These are phyloP conservation scores for Datnioides undecimradiatus DNA, from an alignment of 2,113 vertebrate species.

Conservation along the genomic window DNA sequence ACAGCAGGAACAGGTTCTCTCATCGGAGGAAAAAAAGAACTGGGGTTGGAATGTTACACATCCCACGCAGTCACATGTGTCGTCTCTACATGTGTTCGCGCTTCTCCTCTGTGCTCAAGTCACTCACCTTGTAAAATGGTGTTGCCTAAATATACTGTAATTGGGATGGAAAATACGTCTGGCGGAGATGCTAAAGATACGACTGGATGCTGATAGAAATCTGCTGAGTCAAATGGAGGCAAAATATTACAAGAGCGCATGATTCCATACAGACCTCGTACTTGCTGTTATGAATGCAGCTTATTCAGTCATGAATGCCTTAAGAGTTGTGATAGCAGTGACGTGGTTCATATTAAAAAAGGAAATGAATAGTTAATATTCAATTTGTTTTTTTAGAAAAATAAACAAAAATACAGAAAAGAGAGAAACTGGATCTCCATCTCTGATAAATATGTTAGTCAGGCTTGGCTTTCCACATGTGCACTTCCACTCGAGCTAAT, in stretches of 20 bases:
- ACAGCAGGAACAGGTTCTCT: slow-evolving; percentile 42
- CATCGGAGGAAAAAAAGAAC: slow-evolving; percentile 8
- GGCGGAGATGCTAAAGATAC: not conserved
- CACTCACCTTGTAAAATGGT: slow-evolving; percentile 11
- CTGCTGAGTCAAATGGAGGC: slow-evolving; percentile 11
- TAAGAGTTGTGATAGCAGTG: not conserved
- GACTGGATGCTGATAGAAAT: slow-evolving; percentile 9
- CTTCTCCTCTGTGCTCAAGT: slow-evolving; percentile 17
- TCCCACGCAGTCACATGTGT: slow-evolving; percentile 52
- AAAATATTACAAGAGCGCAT: not conserved
- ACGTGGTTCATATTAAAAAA: not conserved
- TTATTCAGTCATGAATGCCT: not conserved
- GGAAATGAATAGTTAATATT: slow-evolving; percentile 12
- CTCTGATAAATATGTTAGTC: slow-evolving; percentile 38
- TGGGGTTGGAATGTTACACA: slow-evolving; percentile 35
- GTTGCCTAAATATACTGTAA: slow-evolving; percentile 10
- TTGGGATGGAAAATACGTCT: not conserved
- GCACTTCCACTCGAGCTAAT: slow-evolving; percentile 59
- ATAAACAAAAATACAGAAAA: not conserved
- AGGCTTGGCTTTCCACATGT: slow-evolving; percentile 46
- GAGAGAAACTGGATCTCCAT: slow-evolving; percentile 10
- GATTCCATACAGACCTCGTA: not conserved
- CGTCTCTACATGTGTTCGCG: slow-evolving; percentile 21
- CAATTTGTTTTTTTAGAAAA: not conserved
- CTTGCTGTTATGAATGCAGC: not conserved